Evolutionary conservation across 2,888 invertebrate species (phyloP).

Genomic region (Drosophila differens): DNA sequence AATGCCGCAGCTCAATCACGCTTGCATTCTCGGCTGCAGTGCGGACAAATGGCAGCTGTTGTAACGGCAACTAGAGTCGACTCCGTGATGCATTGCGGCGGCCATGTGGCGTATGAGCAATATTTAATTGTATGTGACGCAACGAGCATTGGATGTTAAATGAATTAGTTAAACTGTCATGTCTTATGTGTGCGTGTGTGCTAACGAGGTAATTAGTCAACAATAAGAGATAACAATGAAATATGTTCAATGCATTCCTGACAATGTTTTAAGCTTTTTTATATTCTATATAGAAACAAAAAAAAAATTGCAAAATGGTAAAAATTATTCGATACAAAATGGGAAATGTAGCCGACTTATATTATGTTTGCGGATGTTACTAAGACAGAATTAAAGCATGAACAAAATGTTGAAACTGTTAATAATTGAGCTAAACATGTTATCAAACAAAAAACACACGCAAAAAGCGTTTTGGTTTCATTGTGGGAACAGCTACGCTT

Average conservation of each 20-base stretch:
- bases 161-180: conserved; percentile 27
- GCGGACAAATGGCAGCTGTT: conserved; percentile 2
- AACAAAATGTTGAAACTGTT: background rate
- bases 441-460: background rate
- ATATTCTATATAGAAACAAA: background rate
- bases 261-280: background rate
- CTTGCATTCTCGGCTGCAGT: conserved; percentile 28
- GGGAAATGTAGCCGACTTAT: background rate
- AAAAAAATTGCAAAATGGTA: background rate
- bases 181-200: background rate
- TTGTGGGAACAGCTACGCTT: no score
- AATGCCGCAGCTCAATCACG: conserved; percentile 63
- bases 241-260: background rate
- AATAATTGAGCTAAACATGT: background rate
- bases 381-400: background rate
- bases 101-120: conserved; percentile 61
- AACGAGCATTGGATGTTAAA: conserved; percentile 23
- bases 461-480: background rate
- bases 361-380: background rate
- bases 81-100: conserved; percentile 40
- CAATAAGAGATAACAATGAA: background rate
- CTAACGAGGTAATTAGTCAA: background rate
- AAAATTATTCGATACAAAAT: background rate
- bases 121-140: conserved; percentile 46
- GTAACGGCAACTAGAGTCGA: conserved; percentile 16